phyloP scores from a whole-genome alignment of 2,797 vertebrate species.

The Acipenser ruthenus region DNA sequence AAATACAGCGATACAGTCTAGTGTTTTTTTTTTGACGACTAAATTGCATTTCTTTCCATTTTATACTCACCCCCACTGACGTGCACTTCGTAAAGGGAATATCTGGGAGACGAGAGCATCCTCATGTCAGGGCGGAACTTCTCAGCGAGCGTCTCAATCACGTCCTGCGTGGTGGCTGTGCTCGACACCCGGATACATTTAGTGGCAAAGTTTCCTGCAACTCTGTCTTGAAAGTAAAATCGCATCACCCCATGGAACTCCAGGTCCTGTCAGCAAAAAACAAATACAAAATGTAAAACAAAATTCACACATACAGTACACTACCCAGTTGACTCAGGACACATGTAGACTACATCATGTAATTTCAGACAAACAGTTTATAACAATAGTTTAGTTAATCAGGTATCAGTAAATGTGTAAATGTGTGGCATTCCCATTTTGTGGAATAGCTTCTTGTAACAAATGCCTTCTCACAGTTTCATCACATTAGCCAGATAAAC shows the following conservation, averaged over 20 bases:
- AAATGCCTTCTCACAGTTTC: too few species aligned
- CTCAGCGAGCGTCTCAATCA: conserved; percentile 93
- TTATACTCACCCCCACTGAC: conserved; percentile 87
- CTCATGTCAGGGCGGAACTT: conserved; percentile 98
- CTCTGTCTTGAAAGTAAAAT: conserved; percentile 97
- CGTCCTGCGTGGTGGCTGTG: conserved; percentile 94
- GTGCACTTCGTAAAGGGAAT: conserved; percentile 93
- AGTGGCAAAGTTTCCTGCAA: conserved; percentile 95
- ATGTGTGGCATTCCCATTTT: too few species aligned
- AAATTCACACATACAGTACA: neutral
- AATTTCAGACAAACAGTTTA: too few species aligned
- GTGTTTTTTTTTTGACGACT: too few species aligned
- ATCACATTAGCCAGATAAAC: too few species aligned
- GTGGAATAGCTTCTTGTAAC: too few species aligned
- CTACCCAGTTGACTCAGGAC: too few species aligned
- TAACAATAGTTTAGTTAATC: too few species aligned
- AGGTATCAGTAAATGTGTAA: too few species aligned
- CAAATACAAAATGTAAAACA: neutral
- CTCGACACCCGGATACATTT: conserved; percentile 96
- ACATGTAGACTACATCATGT: too few species aligned
- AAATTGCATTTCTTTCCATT: too few species aligned
- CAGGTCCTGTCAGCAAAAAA: conserved; percentile 66
- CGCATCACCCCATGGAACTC: conserved; percentile 98
- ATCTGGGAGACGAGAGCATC: conserved; percentile 93
- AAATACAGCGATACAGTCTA: too few species aligned